A percentile compares a stretch with the other conserved stretches of the same genome.
phyloP scores from a whole-genome alignment of 2,113 vertebrate species.

The Peucedramus taeniatus region DNA sequence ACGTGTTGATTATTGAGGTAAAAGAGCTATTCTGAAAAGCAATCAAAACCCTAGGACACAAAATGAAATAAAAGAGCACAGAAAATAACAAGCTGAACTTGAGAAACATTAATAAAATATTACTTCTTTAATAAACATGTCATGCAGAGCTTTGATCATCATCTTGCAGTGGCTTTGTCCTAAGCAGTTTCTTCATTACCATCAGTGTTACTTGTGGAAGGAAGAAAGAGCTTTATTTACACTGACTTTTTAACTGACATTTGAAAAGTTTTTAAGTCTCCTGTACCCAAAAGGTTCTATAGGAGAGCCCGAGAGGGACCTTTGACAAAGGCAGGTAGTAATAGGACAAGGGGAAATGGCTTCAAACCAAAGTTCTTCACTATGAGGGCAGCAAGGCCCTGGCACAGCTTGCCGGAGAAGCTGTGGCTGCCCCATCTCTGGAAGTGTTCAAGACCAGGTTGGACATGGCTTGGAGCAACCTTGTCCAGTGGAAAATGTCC shows the following conservation, averaged over 20 bases:
- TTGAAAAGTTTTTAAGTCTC: not conserved
- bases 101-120: not conserved
- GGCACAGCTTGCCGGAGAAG: not conserved
- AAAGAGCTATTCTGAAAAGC: not conserved
- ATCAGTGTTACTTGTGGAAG: not conserved
- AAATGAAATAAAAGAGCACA: not conserved
- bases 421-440: not conserved
- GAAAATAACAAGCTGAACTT: not conserved
- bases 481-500: not conserved
- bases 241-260: not conserved
- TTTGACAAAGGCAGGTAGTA: not conserved
- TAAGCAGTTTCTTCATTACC: not conserved
- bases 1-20: not conserved
- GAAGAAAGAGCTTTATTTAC: not conserved
- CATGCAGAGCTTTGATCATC: not conserved
- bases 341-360: not conserved
- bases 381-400: not conserved
- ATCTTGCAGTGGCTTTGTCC: not conserved
- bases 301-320: not conserved
- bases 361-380: not conserved
- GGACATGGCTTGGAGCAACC: rapidly evolving
- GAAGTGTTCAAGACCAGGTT: not conserved
- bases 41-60: not conserved
- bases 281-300: not conserved
- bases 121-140: not conserved